Conservation (phyloP, 2,797 vertebrate genomes). For the Masticophis lateralis region DNA sequence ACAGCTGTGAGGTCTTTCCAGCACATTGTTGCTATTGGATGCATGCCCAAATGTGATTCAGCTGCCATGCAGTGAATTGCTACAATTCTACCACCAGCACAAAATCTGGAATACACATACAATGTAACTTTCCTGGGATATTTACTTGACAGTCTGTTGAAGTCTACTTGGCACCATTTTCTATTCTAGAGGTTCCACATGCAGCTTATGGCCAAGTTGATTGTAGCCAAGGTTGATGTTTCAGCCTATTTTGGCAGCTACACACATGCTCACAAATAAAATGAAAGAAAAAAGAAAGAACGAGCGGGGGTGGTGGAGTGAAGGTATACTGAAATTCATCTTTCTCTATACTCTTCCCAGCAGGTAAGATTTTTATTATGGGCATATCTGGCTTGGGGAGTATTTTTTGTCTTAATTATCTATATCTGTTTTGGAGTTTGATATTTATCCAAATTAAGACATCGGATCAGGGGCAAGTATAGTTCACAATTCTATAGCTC, state of each 20-base stretch:
- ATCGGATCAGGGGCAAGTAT: neutral
- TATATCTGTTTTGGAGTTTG: neutral
- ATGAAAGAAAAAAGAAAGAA: neutral
- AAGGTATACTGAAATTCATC: neutral
- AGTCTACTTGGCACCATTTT: conserved; percentile 1
- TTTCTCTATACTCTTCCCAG: neutral
- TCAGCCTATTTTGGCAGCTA: neutral
- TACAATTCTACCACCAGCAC: neutral
- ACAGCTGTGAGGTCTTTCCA: conserved; percentile 4
- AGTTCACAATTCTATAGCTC: neutral
- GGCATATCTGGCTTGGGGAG: neutral
- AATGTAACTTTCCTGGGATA: neutral
- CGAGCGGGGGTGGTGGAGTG: neutral
- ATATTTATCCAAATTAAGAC: neutral
- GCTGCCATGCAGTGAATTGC: neutral
- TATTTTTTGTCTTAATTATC: neutral
- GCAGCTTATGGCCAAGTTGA: neutral
- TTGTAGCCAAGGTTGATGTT: neutral
- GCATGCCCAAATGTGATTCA: neutral
- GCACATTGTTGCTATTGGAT: neutral
- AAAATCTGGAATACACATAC: neutral
- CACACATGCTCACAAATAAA: neutral
- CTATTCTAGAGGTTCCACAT: neutral
- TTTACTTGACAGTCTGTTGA: neutral
- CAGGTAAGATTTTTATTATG: neutral